These are phyloP conservation scores for Boleophthalmus pectinirostris DNA, from an alignment of 2,113 vertebrate species.

Conservation along the genomic window DNA sequence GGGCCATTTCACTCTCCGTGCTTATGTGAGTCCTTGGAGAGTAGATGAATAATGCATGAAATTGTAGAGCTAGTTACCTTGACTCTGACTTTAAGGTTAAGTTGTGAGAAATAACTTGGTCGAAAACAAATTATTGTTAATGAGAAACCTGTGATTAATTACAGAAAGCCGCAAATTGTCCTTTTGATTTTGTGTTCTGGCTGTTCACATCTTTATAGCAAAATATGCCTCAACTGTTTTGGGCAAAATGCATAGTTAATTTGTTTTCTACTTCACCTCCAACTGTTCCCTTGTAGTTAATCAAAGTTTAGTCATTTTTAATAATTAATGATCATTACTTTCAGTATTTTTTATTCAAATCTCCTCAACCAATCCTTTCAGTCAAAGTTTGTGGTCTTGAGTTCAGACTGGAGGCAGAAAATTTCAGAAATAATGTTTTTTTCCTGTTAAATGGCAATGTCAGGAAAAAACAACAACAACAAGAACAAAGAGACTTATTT, in stretches of 20 bases:
- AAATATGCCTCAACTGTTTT: not conserved
- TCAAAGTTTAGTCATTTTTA: not conserved
- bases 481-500: no score
- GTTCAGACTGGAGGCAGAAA: no score
- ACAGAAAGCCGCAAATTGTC: not conserved
- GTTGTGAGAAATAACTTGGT: not conserved
- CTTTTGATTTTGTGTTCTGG: not conserved
- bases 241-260: not conserved
- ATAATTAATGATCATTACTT: no score
- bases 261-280: not conserved
- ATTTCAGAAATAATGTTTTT: no score
- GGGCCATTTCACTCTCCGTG: not conserved
- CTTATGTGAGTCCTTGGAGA: not conserved
- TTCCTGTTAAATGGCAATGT: no score
- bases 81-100: not conserved
- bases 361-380: no score
- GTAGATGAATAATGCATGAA: not conserved
- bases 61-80: not conserved
- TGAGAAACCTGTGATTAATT: not conserved
- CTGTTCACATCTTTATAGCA: no score
- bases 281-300: not conserved
- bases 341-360: no score
- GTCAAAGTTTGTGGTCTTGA: no score
- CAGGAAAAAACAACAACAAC: no score
- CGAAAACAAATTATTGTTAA: not conserved